These are phyloP conservation scores for Campylorhamphus procurvoides DNA, from an alignment of 2,113 vertebrate species.

Conservation along the genomic window DNA sequence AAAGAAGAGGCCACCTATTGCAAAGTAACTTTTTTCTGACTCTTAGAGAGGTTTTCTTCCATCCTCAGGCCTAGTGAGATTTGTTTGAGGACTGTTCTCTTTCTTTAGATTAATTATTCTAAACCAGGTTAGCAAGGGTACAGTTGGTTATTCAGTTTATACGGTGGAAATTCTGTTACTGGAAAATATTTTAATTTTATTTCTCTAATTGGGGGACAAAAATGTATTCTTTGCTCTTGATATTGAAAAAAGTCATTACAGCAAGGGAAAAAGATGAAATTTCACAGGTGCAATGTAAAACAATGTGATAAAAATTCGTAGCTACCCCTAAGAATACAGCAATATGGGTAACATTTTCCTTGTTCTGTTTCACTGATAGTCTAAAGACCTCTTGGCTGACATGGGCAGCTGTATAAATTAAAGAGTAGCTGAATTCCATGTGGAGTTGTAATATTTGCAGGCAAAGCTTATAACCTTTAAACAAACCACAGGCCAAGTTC, in stretches of 20 bases:
- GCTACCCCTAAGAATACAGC: neutral
- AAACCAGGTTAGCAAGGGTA: neutral
- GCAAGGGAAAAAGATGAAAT: neutral
- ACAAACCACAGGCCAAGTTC: neutral
- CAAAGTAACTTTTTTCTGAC: neutral
- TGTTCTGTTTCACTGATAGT: neutral
- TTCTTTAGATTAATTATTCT: neutral
- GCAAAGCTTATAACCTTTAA: slow-evolving; percentile 28
- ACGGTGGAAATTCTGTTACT: slow-evolving; percentile 38
- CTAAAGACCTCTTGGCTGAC: neutral
- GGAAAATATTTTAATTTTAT: neutral
- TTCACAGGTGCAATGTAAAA: neutral
- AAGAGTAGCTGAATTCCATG: neutral
- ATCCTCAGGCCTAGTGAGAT: neutral
- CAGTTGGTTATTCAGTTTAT: neutral
- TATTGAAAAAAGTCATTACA: neutral
- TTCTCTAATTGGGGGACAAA: neutral
- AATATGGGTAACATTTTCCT: neutral
- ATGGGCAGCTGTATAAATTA: neutral
- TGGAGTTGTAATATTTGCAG: neutral
- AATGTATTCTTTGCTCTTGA: neutral
- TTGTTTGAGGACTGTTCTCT: neutral
- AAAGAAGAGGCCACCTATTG: neutral
- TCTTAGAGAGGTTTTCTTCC: neutral
- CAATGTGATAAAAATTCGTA: neutral